A percentile compares a stretch with the other conserved stretches of the same genome.
Conservation (phyloP, 2,888 invertebrate species). For the Laspeyria flexula region DNA sequence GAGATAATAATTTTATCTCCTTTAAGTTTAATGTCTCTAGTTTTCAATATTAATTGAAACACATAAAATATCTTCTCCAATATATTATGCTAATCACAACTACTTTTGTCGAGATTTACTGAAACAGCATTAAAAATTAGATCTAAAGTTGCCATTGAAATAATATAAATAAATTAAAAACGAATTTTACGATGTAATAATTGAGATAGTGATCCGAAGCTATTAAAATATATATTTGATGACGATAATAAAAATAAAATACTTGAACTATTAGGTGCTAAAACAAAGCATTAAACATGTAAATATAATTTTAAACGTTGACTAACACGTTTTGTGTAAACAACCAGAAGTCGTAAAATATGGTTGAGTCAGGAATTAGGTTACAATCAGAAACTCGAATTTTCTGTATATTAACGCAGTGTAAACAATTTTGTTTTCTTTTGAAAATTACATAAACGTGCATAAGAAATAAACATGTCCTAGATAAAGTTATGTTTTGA, state of each 20-base stretch:
- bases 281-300: neutral
- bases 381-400: constrained; percentile 30
- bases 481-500: constrained; percentile 50
- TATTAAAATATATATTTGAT: constrained; percentile 1
- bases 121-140: neutral
- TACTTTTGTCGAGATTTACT: neutral
- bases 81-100: too few species aligned
- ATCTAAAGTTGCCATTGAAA: neutral
- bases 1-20: too few species aligned
- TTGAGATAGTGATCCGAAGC: neutral
- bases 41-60: too few species aligned
- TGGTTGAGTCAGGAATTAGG: constrained; percentile 32
- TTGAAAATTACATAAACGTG: constrained; percentile 42
- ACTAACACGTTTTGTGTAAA: constrained; percentile 21
- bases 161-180: neutral
- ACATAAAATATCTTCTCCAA: too few species aligned
- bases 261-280: constrained; percentile 3
- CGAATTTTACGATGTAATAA: constrained; percentile 4
- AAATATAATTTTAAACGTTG: constrained; percentile 15
- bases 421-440: constrained; percentile 42
- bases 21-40: too few species aligned
- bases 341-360: constrained; percentile 30
- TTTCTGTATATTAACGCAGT: constrained; percentile 28
- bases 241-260: constrained; percentile 1
- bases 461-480: constrained; percentile 43